Conservation (phyloP, 2,888 invertebrate species). For the Andrena marginata region DNA sequence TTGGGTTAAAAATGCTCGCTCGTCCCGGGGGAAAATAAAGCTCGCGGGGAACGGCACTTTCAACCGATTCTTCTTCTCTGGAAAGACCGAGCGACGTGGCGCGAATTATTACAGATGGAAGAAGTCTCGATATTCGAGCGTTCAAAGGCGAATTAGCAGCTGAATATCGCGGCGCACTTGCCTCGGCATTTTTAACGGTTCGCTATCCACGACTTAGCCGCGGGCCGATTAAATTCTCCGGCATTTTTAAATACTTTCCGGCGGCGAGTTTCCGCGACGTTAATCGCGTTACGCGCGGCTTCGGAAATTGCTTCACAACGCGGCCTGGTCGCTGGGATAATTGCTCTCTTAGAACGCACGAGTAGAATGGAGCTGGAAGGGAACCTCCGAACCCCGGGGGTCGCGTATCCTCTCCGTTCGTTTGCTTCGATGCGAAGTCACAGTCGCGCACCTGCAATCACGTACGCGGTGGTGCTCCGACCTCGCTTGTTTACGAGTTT, state of each 20-base stretch:
- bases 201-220: background rate
- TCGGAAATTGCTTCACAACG: background rate
- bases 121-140: background rate
- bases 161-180: background rate
- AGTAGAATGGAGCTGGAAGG: background rate
- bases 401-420: background rate
- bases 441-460: background rate
- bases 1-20: background rate
- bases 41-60: background rate
- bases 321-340: background rate
- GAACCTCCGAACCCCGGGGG: background rate
- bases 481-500: background rate
- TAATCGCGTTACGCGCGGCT: constrained; percentile 5
- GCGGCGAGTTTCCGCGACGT: background rate
- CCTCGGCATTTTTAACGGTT: background rate
- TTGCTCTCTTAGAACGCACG: background rate
- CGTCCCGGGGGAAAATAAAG: background rate
- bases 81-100: background rate
- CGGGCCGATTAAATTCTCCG: background rate
- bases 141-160: background rate
- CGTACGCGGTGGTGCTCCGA: background rate
- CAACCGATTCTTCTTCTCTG: background rate
- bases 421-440: background rate
- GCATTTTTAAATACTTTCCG: background rate
- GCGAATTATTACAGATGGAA: background rate